Evolutionary conservation across 2,113 vertebrate species (phyloP).

Genomic region (Pleuronectes platessa): DNA sequence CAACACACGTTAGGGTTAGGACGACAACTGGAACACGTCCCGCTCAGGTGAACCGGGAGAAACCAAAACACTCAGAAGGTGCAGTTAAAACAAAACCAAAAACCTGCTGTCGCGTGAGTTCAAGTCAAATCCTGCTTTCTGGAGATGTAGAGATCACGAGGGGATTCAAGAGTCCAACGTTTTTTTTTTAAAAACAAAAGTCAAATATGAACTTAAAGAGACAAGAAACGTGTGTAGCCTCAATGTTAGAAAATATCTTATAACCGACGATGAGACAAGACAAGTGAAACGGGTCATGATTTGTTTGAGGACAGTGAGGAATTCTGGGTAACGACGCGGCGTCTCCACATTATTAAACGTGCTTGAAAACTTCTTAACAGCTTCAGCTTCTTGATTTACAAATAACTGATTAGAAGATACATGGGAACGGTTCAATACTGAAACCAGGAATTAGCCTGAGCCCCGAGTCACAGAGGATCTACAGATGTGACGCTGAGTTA

Average conservation of each 20-base stretch:
- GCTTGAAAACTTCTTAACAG: too few species aligned
- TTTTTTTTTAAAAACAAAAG: not conserved
- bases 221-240: not conserved
- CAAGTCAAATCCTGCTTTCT: conserved; percentile 1
- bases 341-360: not conserved
- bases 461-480: too few species aligned
- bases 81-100: conserved; percentile 14
- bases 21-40: conserved; percentile 33
- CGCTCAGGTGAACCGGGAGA: not conserved
- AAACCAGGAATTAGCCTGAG: too few species aligned
- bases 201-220: not conserved
- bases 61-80: conserved; percentile 9
- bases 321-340: too few species aligned
- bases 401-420: too few species aligned
- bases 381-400: too few species aligned
- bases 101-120: not conserved
- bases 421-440: too few species aligned
- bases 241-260: not conserved
- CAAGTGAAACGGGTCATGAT: not conserved
- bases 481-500: too few species aligned
- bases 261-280: not conserved
- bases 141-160: not conserved
- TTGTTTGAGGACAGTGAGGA: too few species aligned
- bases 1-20: conserved; percentile 56
- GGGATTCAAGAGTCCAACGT: not conserved